Evolutionary conservation across 2,888 invertebrate genomes (phyloP), one percentile per base, ranked within the genome.

Genomic region (Prosopocoilus inquinatus): DNA sequence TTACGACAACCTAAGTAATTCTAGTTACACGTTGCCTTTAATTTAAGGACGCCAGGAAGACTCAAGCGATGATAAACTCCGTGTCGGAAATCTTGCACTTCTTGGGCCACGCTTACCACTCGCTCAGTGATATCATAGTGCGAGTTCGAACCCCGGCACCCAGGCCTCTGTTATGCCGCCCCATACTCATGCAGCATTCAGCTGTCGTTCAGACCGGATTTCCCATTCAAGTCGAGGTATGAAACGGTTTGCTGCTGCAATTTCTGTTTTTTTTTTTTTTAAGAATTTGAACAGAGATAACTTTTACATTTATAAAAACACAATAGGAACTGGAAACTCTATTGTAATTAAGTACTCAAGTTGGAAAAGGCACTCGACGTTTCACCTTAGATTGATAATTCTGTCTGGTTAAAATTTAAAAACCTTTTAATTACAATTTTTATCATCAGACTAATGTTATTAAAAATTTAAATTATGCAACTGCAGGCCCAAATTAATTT

Each of bases 101-200:
- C 63, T 80, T 96, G 65, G 86, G 93, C 2, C 96, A 96, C 71
- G 90, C 91, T 1, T 91, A 90, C 75, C 96, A 96, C 72, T 88
- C 90, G 1, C 80, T 94, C 45, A 94, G 94, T 68, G 96, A 96
- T 72, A 83, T 96, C 46, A 88, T 87, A 74, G 82, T 91, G 45
- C 85, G 90, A 68, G 82, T 89, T 59, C 80, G 82, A 32, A 82
- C 83, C 62, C 79, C 83, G 3, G 84, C 88, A 3, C 90, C 90
- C 0, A 80, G 92, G 55, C 82, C 83, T 57, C 79, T 92, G 39
- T 79, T 85, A 48, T 88, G 89, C 66, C 81, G 87, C 35, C 88
- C 89, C n/a, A 84, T 88, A 60, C 75, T 88, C 33, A 84, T 89
- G 33, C 88, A 88, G 66, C 88, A 87, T 68, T 71, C 82, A 9